Conservation (phyloP, 2,888 invertebrate genomes). For the Sinopyrophorus schimmeli region DNA sequence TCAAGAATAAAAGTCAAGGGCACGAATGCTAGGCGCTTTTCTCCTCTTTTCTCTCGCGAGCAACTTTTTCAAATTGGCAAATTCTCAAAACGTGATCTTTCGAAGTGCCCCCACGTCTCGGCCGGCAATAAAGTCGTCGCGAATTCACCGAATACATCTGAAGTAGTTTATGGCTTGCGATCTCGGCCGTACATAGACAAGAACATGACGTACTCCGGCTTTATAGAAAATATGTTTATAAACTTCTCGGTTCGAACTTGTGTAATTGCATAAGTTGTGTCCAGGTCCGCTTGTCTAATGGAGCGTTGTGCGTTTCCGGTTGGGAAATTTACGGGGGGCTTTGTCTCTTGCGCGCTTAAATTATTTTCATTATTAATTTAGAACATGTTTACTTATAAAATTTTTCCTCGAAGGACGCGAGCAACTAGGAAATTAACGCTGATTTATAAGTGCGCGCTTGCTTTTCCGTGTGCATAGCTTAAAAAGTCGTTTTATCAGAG, state of each 20-base stretch:
- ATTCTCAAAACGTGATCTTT: too few relatives aligned
- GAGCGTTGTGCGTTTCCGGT: conserved; percentile 27
- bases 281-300: conserved; percentile 23
- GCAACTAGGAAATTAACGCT: too few relatives aligned
- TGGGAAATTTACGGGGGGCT: conserved; percentile 8
- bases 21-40: conserved; percentile 12
- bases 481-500: too few relatives aligned
- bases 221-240: conserved; percentile 8
- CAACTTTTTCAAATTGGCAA: conserved; percentile 1
- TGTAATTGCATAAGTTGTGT: conserved; percentile 16
- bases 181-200: not conserved
- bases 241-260: not conserved
- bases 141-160: too few relatives aligned
- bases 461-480: too few relatives aligned
- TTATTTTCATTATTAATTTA: not conserved
- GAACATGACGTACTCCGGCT: conserved; percentile 3
- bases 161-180: too few relatives aligned
- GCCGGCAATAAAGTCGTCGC: too few relatives aligned
- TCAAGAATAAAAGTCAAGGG: conserved; percentile 18
- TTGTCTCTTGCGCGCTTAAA: not conserved
- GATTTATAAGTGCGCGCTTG: too few relatives aligned
- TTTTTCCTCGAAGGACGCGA: too few relatives aligned
- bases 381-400: too few relatives aligned
- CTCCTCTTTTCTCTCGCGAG: conserved; percentile 9
- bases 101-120: too few relatives aligned